Evolutionary conservation across 2,113 vertebrate species (phyloP).

Genomic region (Microtus oregoni): DNA sequence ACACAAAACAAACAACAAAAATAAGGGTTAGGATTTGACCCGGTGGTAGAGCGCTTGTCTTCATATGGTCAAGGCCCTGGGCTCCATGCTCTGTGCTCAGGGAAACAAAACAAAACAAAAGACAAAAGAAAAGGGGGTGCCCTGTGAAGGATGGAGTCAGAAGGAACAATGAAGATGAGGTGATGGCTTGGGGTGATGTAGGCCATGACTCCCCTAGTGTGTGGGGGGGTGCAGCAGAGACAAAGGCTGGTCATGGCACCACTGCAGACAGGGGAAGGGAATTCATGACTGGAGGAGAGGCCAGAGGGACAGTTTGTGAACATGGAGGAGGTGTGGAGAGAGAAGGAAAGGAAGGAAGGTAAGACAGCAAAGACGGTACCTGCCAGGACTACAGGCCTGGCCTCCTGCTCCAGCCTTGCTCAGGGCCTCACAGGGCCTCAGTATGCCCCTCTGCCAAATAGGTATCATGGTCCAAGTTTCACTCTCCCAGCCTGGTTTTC

Average conservation of each 20-base stretch:
- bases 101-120: too few species aligned
- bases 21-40: neutral
- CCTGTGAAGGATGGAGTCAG: neutral
- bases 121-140: too few species aligned
- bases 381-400: neutral
- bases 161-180: neutral
- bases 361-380: neutral
- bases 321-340: neutral
- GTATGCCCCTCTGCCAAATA: slow-evolving; percentile 9
- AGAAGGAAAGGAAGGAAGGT: neutral
- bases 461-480: neutral
- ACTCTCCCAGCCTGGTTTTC: neutral
- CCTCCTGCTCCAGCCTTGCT: slow-evolving; percentile 26
- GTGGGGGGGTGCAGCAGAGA: too few species aligned
- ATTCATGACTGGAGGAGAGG: neutral
- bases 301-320: neutral
- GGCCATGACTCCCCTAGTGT: too few species aligned
- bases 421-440: neutral
- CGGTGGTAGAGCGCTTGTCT: neutral
- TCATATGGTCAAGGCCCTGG: neutral
- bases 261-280: neutral
- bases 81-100: neutral
- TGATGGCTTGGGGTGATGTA: neutral
- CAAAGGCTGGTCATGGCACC: neutral
- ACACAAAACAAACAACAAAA: neutral